Conservation (phyloP, 2,888 invertebrate species). For the Allolobophora icterica region DNA sequence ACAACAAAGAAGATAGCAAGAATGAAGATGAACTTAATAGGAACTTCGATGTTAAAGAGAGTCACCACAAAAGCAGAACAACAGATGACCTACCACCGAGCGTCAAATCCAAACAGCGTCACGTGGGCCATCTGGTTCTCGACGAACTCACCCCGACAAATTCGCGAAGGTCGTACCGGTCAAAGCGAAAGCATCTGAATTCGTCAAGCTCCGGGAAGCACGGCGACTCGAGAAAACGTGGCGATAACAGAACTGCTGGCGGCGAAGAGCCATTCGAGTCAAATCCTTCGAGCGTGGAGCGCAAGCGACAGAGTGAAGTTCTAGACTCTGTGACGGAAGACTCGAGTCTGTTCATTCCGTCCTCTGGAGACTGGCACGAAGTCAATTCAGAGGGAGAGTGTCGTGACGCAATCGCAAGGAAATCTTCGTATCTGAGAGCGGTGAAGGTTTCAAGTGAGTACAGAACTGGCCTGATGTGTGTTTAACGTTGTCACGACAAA, state of each 20-base stretch:
- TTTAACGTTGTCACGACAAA: no score
- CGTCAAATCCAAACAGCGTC: neutral
- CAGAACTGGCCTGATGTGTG: no score
- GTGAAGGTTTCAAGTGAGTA: neutral
- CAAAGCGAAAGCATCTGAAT: neutral
- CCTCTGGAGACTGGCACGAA: neutral
- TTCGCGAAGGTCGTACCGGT: neutral
- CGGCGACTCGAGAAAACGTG: neutral
- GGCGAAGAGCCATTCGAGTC: neutral
- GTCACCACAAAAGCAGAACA: neutral
- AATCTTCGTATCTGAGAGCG: neutral
- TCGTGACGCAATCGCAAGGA: neutral
- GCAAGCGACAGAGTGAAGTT: neutral
- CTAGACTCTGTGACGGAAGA: neutral
- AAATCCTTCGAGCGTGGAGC: neutral
- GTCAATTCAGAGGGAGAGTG: neutral
- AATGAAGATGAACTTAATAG: neutral
- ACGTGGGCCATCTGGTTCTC: neutral
- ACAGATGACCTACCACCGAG: neutral
- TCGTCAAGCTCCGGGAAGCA: neutral
- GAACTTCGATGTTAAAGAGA: neutral
- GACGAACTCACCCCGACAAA: constrained; percentile 3
- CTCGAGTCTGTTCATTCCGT: neutral
- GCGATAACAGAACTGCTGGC: neutral
- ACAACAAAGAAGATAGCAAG: neutral